Percentiles rank a stretch among this genome's conserved stretches.
Conservation (phyloP, 2,888 invertebrate genomes). For the Agonopterix alstromeriana region DNA sequence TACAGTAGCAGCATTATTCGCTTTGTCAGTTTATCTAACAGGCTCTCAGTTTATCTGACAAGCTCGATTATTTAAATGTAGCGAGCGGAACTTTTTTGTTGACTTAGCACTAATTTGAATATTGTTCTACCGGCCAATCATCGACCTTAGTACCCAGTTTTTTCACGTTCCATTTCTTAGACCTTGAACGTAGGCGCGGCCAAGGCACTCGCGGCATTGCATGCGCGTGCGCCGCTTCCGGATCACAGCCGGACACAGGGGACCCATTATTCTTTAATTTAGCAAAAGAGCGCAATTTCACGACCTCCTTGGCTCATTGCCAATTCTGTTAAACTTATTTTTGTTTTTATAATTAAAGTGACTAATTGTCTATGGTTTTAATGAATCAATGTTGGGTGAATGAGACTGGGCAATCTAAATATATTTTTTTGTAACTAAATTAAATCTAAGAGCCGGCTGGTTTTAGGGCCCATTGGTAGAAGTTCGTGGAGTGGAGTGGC, state of each 20-base stretch:
- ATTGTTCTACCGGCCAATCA: slow-evolving; percentile 12
- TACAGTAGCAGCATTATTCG: background rate
- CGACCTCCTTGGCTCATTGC: slow-evolving; percentile 6
- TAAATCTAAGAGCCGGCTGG: too few relatives aligned
- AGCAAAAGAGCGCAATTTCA: slow-evolving; percentile 6
- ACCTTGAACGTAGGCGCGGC: slow-evolving; percentile 50
- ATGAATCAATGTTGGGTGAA: too few relatives aligned
- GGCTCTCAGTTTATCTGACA: background rate
- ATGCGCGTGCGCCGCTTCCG: slow-evolving; percentile 42
- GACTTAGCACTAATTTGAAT: background rate
- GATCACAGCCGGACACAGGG: slow-evolving; percentile 36
- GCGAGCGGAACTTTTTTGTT: background rate
- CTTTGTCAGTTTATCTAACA: background rate
- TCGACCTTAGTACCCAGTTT: slow-evolving; percentile 28
- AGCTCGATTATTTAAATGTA: background rate
- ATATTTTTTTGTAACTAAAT: too few relatives aligned
- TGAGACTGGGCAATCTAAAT: too few relatives aligned
- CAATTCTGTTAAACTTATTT: background rate
- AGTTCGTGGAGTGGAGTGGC: too few relatives aligned
- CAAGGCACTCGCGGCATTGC: slow-evolving; percentile 33
- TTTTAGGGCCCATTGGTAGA: too few relatives aligned
- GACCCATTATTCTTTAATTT: slow-evolving; percentile 3
- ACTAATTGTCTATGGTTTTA: too few relatives aligned
- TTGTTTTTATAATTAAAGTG: too few relatives aligned
- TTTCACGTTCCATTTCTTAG: slow-evolving; percentile 62